A percentile compares a stretch with the other conserved stretches of the same genome.
Conservation (phyloP, 2,888 invertebrate genomes). For the Tetanocera ferruginea region DNA sequence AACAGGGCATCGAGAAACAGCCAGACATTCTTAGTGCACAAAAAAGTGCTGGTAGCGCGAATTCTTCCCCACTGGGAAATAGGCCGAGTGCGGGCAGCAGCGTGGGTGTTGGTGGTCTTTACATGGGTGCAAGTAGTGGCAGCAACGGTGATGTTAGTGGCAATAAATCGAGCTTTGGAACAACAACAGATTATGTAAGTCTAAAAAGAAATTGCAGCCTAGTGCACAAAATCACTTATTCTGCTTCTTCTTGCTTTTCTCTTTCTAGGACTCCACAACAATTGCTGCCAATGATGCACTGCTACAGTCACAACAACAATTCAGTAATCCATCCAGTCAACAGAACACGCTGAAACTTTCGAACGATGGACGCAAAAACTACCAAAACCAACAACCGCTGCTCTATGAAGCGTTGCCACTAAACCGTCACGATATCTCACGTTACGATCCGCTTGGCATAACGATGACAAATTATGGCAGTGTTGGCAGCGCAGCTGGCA, state of each 20-base stretch:
- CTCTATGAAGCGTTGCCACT: constrained; percentile 68
- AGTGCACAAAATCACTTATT: neutral
- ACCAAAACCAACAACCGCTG: constrained; percentile 60
- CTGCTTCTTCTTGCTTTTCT: constrained; percentile 22
- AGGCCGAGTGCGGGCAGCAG: constrained; percentile 62
- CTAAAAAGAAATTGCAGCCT: neutral
- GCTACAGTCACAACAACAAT: constrained; percentile 54
- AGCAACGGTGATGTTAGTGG: constrained; percentile 52
- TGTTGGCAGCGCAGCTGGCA: constrained; percentile 52
- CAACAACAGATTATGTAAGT: constrained; percentile 66
- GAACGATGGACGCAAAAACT: constrained; percentile 62
- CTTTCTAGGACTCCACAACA: constrained; percentile 50
- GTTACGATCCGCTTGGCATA: constrained; percentile 63
- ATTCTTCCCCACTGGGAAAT: constrained; percentile 67
- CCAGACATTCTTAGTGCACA: constrained; percentile 87
- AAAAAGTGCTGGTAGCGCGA: constrained; percentile 72
- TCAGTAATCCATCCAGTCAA: constrained; percentile 67
- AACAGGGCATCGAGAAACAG: constrained; percentile 80
- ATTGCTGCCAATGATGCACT: constrained; percentile 52
- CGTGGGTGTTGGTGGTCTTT: constrained; percentile 46
- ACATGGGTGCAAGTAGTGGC: constrained; percentile 43
- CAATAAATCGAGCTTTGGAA: constrained; percentile 55
- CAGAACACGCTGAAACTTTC: constrained; percentile 67
- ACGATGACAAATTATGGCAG: constrained; percentile 57
- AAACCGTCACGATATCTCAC: constrained; percentile 57